Evolutionary conservation across 2,797 vertebrate genomes (phyloP).

Genomic region (Pipistrellus kuhlii): DNA sequence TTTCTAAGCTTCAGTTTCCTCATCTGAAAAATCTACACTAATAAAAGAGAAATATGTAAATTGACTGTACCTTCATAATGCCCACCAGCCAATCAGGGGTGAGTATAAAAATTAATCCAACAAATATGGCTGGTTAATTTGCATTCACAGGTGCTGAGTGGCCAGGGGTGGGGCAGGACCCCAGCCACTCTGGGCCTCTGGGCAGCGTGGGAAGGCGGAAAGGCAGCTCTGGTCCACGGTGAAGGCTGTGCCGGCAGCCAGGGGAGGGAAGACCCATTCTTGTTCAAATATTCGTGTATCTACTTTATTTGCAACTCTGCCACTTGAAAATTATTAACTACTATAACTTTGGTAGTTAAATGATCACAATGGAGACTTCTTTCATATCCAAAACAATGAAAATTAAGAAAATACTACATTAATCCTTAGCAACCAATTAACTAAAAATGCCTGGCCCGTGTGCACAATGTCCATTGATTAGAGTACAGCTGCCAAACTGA

Average conservation of each 20-base stretch:
- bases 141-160: no score
- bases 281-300: neutral
- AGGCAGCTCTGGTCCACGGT: no score
- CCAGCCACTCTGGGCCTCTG: no score
- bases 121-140: no score
- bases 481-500: conserved; percentile 33
- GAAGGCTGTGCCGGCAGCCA: no score
- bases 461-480: conserved; percentile 17
- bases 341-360: conserved; percentile 69
- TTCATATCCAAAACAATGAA: conserved; percentile 51
- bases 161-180: no score
- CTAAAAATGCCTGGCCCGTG: conserved; percentile 61
- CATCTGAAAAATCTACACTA: neutral
- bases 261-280: no score
- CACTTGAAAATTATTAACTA: conserved; percentile 66
- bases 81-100: no score
- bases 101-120: no score
- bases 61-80: no score
- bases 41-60: no score
- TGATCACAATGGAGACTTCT: conserved; percentile 22
- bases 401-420: neutral
- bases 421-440: conserved; percentile 65
- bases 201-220: no score
- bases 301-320: conserved; percentile 64
- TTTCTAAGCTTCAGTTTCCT: neutral